Conservation (phyloP, 2,888 invertebrate genomes). For the Tribolium freemani region DNA sequence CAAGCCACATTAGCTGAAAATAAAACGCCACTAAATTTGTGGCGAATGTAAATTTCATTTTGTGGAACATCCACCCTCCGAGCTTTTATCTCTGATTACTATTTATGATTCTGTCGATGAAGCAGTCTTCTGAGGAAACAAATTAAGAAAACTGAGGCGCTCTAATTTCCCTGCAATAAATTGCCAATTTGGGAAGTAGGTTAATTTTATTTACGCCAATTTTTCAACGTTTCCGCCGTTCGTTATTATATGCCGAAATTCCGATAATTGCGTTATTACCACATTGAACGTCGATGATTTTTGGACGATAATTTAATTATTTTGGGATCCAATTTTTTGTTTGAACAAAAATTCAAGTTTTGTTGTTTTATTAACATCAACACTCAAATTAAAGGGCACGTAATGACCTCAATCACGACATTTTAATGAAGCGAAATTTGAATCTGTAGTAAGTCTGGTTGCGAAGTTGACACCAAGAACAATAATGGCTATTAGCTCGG, state of each 20-base stretch:
- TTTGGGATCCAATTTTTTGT: neutral
- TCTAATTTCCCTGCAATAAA: constrained; percentile 1
- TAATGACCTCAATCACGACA: neutral
- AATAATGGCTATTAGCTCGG: constrained; percentile 20
- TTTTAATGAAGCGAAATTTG: neutral
- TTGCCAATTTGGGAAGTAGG: constrained; percentile 5
- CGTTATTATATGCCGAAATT: constrained; percentile 7
- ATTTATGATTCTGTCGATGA: constrained; percentile 35
- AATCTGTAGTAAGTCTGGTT: neutral
- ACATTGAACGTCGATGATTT: constrained; percentile 26
- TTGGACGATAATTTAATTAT: constrained; percentile 21
- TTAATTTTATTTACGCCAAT: constrained; percentile 1
- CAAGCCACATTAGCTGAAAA: constrained; percentile 15
- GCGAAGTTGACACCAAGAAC: constrained; percentile 12
- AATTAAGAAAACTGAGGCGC: constrained; percentile 15
- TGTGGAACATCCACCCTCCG: neutral
- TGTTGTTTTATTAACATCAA: neutral
- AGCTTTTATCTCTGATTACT: constrained; percentile 36
- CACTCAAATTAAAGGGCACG: neutral
- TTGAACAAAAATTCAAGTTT: neutral
- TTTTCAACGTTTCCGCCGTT: constrained; percentile 7
- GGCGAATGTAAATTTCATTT: constrained; percentile 11
- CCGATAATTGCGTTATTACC: constrained; percentile 22
- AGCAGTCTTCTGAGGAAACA: constrained; percentile 8
- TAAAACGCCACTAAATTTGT: constrained; percentile 4